Percentiles rank a stretch among this genome's conserved stretches.
phyloP scores from a whole-genome alignment of 2,888 invertebrate species.

The Dorcus hopei region DNA sequence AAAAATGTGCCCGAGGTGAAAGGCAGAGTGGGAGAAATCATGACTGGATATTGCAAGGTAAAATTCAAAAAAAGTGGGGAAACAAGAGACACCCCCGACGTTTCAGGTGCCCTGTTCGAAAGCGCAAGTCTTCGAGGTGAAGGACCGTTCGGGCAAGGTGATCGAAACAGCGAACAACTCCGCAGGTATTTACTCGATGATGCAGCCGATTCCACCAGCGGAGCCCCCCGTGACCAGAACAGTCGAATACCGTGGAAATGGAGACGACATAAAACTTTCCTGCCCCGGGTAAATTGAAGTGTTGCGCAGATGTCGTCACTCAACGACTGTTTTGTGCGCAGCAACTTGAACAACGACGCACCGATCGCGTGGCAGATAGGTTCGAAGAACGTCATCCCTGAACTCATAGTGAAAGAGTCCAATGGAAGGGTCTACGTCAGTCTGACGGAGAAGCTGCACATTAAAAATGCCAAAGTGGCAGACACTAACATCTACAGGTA shows the following conservation, averaged over 20 bases:
- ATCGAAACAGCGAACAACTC: constrained; percentile 60
- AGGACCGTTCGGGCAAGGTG: constrained; percentile 53
- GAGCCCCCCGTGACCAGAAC: constrained; percentile 48
- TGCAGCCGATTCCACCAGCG: constrained; percentile 51
- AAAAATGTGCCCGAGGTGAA: constrained; percentile 45
- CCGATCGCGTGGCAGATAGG: constrained; percentile 59
- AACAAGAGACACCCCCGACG: background rate
- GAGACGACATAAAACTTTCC: constrained; percentile 43
- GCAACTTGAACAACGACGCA: constrained; percentile 54
- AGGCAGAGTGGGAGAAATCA: constrained; percentile 54
- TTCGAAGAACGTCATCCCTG: constrained; percentile 51
- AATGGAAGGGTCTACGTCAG: constrained; percentile 58
- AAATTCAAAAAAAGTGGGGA: constrained; percentile 3
- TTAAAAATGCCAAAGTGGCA: constrained; percentile 51
- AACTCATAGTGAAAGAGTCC: constrained; percentile 51
- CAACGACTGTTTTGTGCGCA: constrained; percentile 26
- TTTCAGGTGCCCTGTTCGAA: constrained; percentile 49
- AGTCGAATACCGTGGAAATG: constrained; percentile 46
- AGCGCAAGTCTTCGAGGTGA: constrained; percentile 52
- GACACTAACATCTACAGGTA: constrained; percentile 64
- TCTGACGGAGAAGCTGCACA: constrained; percentile 56
- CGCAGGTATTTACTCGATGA: constrained; percentile 57
- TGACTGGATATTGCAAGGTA: constrained; percentile 56
- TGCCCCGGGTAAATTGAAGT: constrained; percentile 53
- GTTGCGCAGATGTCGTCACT: background rate